A percentile compares a stretch with the other conserved stretches of the same genome.
phyloP scores from a whole-genome alignment of 2,113 vertebrate genomes.

The Scomber japonicus region DNA sequence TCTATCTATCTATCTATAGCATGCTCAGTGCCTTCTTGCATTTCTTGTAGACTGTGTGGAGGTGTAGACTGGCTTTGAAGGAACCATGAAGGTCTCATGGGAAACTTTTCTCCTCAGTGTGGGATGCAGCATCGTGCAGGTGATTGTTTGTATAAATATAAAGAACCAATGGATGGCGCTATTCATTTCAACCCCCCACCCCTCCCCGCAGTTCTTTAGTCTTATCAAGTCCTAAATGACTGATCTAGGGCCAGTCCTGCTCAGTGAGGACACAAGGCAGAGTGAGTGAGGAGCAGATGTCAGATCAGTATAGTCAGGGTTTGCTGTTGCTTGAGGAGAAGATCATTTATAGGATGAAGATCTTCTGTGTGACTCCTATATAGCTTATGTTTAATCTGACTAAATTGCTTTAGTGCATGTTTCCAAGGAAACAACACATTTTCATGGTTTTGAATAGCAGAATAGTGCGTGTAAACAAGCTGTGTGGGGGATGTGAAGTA shows the following conservation, averaged over 20 bases:
- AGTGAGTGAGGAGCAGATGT: constrained; percentile 33
- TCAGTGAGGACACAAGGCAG: background rate
- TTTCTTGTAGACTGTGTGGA: no score
- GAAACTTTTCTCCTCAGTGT: background rate
- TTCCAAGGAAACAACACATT: background rate
- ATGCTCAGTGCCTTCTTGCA: no score
- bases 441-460: background rate
- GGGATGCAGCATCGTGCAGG: background rate
- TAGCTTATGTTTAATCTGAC: background rate
- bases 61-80: no score
- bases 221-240: constrained; percentile 22
- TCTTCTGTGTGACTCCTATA: rapidly evolving
- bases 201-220: background rate
- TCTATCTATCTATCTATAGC: constrained; percentile 23
- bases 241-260: constrained; percentile 47
- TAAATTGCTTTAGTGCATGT: background rate
- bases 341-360: background rate
- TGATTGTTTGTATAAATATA: background rate
- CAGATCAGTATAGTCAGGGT: constrained; percentile 35
- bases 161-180: constrained; percentile 57
- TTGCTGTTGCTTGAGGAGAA: background rate
- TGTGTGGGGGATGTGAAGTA: constrained; percentile 69
- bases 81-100: background rate
- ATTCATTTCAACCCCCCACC: background rate
- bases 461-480: constrained; percentile 10